Evolutionary conservation across 1,140 invertebrate species (phyloP).

Genomic region (Medauroidea extradentata): DNA sequence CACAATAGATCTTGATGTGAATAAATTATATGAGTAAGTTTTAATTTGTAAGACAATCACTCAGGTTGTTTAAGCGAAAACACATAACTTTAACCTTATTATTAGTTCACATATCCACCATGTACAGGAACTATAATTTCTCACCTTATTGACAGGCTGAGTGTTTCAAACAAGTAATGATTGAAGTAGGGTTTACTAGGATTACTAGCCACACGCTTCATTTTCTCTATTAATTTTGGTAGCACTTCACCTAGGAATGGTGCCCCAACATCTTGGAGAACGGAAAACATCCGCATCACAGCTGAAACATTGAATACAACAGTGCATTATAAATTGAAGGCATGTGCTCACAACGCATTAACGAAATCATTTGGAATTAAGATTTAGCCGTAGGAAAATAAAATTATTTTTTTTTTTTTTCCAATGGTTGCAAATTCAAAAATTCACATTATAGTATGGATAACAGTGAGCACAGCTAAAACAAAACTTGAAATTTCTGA

Average conservation of each 20-base stretch:
- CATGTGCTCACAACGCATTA: too few species aligned
- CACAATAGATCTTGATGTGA: too few species aligned
- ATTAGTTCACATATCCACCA: too few species aligned
- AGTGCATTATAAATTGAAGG: conserved; percentile 16
- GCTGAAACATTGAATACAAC: conserved; percentile 50
- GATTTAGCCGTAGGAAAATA: too few species aligned
- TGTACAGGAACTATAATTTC: conserved; percentile 12
- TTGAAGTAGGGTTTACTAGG: conserved; percentile 96
- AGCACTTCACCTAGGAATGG: conserved; percentile 74
- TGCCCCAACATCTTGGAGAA: conserved; percentile 76
- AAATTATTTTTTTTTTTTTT: too few species aligned
- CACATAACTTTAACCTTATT: neutral
- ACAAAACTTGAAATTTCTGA: too few species aligned
- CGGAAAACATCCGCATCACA: conserved; percentile 82
- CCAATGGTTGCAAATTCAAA: too few species aligned
- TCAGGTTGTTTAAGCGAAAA: neutral
- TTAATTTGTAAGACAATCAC: conserved; percentile 3
- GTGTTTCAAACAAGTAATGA: conserved; percentile 93
- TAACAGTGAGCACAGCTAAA: too few species aligned
- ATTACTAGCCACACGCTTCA: conserved; percentile 85
- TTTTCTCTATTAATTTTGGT: conserved; percentile 78
- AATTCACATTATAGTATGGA: too few species aligned
- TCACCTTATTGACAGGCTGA: conserved; percentile 81
- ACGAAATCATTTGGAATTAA: too few species aligned
- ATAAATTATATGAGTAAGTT: too few species aligned